Percentiles rank a stretch among this genome's conserved stretches.
Evolutionary conservation across 2,888 invertebrate species (phyloP).

Genomic region (Diaperis boleti): DNA sequence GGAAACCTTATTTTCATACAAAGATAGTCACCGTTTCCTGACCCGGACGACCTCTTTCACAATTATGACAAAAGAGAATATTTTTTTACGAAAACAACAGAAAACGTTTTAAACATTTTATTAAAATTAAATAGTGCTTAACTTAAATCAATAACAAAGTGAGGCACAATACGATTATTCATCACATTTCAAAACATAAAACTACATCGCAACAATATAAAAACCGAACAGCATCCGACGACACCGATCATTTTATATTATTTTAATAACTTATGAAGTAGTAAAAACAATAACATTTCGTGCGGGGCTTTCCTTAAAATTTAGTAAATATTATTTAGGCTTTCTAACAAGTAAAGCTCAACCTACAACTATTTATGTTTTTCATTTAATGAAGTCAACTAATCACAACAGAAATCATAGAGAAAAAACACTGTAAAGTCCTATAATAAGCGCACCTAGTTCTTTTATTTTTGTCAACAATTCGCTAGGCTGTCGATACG

Average conservation of each 20-base stretch:
- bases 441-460: constrained; percentile 41
- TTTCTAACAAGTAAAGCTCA: constrained; percentile 53
- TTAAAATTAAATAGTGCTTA: constrained; percentile 60
- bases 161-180: constrained; percentile 61
- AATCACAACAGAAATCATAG: constrained; percentile 30
- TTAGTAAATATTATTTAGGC: constrained; percentile 43
- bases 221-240: constrained; percentile 38
- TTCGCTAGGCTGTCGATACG: constrained; percentile 45
- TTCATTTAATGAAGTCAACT: constrained; percentile 22
- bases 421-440: constrained; percentile 34
- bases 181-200: constrained; percentile 52
- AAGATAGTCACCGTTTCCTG: constrained; percentile 5
- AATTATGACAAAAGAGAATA: not conserved
- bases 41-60: constrained; percentile 6
- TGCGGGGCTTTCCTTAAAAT: constrained; percentile 31
- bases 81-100: not conserved
- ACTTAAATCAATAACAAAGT: constrained; percentile 58
- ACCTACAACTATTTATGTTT: constrained; percentile 43
- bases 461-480: constrained; percentile 39
- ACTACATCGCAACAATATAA: constrained; percentile 43
- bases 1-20: constrained; percentile 11
- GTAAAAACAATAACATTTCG: constrained; percentile 22
- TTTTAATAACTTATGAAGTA: constrained; percentile 26
- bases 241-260: constrained; percentile 35
- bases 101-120: constrained; percentile 55